Evolutionary conservation across 1,140 invertebrate species (phyloP).

Genomic region (Drosophila burlai): DNA sequence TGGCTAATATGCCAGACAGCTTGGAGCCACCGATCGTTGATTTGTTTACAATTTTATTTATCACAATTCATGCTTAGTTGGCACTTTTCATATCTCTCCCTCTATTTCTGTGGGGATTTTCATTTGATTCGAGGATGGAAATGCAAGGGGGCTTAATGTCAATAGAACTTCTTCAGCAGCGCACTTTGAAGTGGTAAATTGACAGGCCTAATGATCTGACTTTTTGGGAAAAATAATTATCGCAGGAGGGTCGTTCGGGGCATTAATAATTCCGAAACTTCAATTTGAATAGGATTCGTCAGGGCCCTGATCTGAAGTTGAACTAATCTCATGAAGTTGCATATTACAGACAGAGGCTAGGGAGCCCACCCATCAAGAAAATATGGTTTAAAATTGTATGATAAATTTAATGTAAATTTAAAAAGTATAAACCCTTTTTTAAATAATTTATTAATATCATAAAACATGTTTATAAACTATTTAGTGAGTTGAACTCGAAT

Average conservation of each 20-base stretch:
- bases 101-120: conserved; percentile 9
- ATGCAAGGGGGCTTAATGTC: conserved; percentile 59
- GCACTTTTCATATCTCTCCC: conserved; percentile 52
- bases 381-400: background rate
- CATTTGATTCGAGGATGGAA: conserved; percentile 1
- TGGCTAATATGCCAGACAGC: conserved; percentile 81
- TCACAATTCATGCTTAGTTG: conserved; percentile 83
- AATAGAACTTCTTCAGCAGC: conserved; percentile 83
- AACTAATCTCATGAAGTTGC: conserved; percentile 1
- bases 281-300: conserved; percentile 50
- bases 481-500: no score
- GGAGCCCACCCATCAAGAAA: background rate
- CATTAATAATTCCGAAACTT: conserved; percentile 24
- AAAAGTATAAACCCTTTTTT: no score
- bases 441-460: no score
- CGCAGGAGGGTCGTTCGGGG: background rate
- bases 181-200: conserved; percentile 70
- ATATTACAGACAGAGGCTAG: conserved; percentile 9
- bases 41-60: conserved; percentile 78
- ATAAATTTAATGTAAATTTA: no score
- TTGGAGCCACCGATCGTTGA: conserved; percentile 74
- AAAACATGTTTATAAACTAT: no score
- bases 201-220: conserved; percentile 73
- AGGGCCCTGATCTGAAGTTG: conserved; percentile 19
- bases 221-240: conserved; percentile 16